These are phyloP conservation scores for Argopecten irradians DNA, from an alignment of 1,140 invertebrate species.

Conservation along the genomic window DNA sequence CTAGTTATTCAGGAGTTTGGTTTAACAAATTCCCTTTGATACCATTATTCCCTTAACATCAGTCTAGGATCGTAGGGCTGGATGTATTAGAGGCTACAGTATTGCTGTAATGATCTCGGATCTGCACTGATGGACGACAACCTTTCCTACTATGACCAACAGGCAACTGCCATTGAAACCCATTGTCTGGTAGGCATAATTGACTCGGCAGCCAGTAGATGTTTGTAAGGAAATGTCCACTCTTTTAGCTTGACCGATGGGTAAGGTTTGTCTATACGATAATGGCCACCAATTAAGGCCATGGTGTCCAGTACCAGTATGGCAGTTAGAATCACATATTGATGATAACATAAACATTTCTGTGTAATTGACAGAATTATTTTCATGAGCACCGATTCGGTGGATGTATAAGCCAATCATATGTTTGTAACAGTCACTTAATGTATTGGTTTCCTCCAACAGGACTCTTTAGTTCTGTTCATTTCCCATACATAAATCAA, in stretches of 20 bases:
- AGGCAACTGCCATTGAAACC: not conserved
- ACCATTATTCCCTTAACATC: not conserved
- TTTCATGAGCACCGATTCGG: not conserved
- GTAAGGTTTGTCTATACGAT: not conserved
- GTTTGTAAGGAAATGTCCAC: not conserved
- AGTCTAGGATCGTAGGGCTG: not conserved
- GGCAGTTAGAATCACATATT: not conserved
- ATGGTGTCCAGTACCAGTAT: not conserved
- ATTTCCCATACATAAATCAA: not conserved
- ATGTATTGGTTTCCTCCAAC: not conserved
- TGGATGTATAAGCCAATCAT: not conserved
- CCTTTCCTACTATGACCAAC: not conserved
- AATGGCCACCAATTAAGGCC: not conserved
- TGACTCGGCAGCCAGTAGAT: not conserved
- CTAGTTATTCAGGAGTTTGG: not conserved
- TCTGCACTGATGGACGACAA: not conserved
- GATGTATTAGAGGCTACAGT: too few species aligned
- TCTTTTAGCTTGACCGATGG: not conserved
- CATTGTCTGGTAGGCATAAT: not conserved
- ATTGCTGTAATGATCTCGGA: too few species aligned
- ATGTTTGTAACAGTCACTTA: not conserved
- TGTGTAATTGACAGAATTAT: not conserved
- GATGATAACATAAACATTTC: not conserved
- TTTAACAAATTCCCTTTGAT: not conserved
- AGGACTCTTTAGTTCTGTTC: not conserved